Base-by-base conservation (phyloP, 2,113 vertebrate genomes). In the Lepisosteus osseus region DNA sequence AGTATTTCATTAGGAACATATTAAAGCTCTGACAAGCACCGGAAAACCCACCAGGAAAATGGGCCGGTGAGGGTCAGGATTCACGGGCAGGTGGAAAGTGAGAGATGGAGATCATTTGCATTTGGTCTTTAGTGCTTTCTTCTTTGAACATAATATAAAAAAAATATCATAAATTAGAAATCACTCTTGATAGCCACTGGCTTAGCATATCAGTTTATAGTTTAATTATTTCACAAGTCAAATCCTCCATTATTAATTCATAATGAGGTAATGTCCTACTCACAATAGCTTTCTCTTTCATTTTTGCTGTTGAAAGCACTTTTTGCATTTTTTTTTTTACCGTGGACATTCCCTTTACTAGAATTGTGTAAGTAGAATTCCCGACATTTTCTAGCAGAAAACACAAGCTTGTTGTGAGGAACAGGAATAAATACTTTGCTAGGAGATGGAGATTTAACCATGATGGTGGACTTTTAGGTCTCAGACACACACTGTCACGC, bases 141-240 rank as follows among this genome's bases (percentile, higher is more conserved):
- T 80, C 80, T 75, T 73, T 76, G 88, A 89, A 89, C 89, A 86
- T 89, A 85, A 80, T 83, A 90, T 86, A 86, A 85, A 87, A 79
- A 83, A 77, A 17, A 17, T 17, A 71, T 72, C 76, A 76, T 74
- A 75, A 77, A 74, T 89, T 87, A 89, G 84, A 80, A 87, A 89
- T 83, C 78, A 75, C 75, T 71, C 82, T 80, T 79, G 86, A 87
- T 85, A 85, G 82, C 77, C 76, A 72, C 72, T 77, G 85, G 78
- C 47, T 51, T 51, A 51, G 84, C 79, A 78, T 80, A 72, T 78
- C 69, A 15, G 61, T 63, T 76, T 72, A 65, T 44, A 66, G 44
- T 70, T 76, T 67, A 40, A 63, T 41, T 76, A 85, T 85, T 85
- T 77, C 82, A 75, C 81, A 63, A 75, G 81, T 78, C 70, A 77